These are phyloP conservation scores for Alviniconcha strummeri DNA, from an alignment of 2,888 invertebrate species.

Conservation along the genomic window DNA sequence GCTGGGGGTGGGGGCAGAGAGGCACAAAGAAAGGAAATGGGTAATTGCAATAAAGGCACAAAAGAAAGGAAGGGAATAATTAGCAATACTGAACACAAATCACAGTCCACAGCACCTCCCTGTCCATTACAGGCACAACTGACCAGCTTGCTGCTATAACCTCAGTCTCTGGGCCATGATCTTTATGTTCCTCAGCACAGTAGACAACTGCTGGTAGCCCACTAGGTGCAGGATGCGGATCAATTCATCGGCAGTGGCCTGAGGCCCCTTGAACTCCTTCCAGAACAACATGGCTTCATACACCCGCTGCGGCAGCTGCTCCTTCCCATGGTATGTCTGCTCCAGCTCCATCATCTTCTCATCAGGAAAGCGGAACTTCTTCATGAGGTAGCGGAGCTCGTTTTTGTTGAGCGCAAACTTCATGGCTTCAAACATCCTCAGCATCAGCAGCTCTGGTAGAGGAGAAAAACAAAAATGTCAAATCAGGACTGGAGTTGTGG, in stretches of 20 bases:
- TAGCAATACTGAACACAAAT: neutral
- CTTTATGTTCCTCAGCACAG: constrained; percentile 60
- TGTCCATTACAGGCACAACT: neutral
- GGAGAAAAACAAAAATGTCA: neutral
- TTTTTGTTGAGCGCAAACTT: constrained; percentile 63
- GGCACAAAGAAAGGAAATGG: too few species aligned
- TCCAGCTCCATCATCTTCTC: constrained; percentile 67
- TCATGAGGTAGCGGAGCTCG: constrained; percentile 66
- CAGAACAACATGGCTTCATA: constrained; percentile 62
- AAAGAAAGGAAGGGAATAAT: neutral
- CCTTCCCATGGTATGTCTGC: constrained; percentile 64
- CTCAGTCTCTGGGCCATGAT: constrained; percentile 59
- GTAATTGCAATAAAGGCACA: neutral
- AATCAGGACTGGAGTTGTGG: too few species aligned
- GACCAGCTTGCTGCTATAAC: constrained; percentile 40
- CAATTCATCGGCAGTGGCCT: constrained; percentile 66
- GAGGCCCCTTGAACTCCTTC: constrained; percentile 59
- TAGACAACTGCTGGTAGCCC: constrained; percentile 59
- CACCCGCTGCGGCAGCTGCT: constrained; percentile 62
- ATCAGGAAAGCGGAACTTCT: constrained; percentile 66
- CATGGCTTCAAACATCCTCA: constrained; percentile 64
- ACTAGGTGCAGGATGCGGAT: constrained; percentile 67
- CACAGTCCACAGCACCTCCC: neutral
- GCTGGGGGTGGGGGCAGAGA: too few species aligned
- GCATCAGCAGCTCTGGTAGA: constrained; percentile 62